Conservation (phyloP, 2,797 vertebrate species). For the Danionella dracula region DNA sequence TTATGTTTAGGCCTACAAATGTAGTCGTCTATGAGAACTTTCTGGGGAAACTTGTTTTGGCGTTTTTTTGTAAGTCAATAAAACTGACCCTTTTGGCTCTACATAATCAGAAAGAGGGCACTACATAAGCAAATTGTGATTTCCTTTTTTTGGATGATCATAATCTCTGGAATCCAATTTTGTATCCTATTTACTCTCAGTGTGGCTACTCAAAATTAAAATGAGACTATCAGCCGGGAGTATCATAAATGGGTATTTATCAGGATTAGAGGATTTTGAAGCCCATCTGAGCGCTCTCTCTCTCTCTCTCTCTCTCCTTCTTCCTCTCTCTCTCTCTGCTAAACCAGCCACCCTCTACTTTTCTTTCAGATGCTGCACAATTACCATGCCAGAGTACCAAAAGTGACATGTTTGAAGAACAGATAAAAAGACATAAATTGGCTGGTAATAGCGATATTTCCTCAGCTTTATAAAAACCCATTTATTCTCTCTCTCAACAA, state of each 20-base stretch:
- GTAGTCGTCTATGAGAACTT: neutral
- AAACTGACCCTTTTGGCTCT: constrained; percentile 12
- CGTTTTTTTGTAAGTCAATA: constrained; percentile 21
- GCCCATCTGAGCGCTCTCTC: constrained; percentile 76
- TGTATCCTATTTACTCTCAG: constrained; percentile 84
- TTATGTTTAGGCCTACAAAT: neutral
- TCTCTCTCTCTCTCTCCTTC: constrained; percentile 16
- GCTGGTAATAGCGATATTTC: constrained; percentile 99
- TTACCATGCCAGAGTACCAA: constrained; percentile 98
- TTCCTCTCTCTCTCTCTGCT: constrained; percentile 43
- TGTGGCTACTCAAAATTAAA: constrained; percentile 91
- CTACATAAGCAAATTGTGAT: constrained; percentile 70
- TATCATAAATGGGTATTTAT: constrained; percentile 90
- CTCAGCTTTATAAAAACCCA: constrained; percentile 99
- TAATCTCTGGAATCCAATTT: constrained; percentile 90
- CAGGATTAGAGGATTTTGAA: constrained; percentile 89
- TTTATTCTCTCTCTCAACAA: constrained; percentile 99
- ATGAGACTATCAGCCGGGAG: constrained; percentile 88
- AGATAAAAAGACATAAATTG: constrained; percentile 99
- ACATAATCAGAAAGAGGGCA: constrained; percentile 52
- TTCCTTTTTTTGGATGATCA: constrained; percentile 85
- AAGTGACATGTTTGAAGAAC: constrained; percentile 99
- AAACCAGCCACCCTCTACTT: constrained; percentile 40
- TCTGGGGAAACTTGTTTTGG: neutral
- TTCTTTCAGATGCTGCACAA: constrained; percentile 77